Evolutionary conservation across 2,888 invertebrate species (phyloP).

Genomic region (Mythimna vitellina): DNA sequence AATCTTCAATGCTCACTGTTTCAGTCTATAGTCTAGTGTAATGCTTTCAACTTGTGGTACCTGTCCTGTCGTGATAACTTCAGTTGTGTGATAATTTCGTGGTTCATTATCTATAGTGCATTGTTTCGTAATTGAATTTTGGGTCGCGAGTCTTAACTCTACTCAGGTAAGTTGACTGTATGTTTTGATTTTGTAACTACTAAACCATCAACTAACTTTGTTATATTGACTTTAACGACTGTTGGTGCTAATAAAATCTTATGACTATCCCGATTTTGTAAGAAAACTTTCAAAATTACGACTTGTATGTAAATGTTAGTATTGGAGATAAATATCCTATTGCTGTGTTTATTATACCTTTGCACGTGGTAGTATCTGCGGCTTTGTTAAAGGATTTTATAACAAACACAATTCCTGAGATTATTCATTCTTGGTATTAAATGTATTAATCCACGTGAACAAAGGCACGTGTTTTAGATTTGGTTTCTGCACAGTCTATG

Average conservation of each 20-base stretch:
- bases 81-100: constrained; percentile 49
- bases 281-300: constrained; percentile 16
- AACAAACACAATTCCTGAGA: constrained; percentile 22
- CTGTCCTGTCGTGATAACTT: constrained; percentile 59
- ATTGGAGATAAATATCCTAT: constrained; percentile 11
- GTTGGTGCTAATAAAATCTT: constrained; percentile 32
- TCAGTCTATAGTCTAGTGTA: constrained; percentile 72
- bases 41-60: constrained; percentile 69
- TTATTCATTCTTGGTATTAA: constrained; percentile 21
- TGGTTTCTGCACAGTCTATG: background rate
- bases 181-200: constrained; percentile 29
- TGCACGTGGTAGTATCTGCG: constrained; percentile 24
- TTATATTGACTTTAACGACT: constrained; percentile 18
- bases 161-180: constrained; percentile 50
- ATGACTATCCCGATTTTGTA: constrained; percentile 30
- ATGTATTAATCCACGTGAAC: constrained; percentile 9
- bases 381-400: constrained; percentile 38
- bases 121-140: constrained; percentile 53
- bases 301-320: constrained; percentile 26
- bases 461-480: constrained; percentile 1
- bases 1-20: constrained; percentile 78
- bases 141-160: constrained; percentile 1
- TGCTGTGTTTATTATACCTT: constrained; percentile 8
- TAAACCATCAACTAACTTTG: constrained; percentile 17
- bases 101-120: constrained; percentile 47